Base-by-base conservation (phyloP, 2,113 vertebrate species). In the Aegotheles bennettii region DNA sequence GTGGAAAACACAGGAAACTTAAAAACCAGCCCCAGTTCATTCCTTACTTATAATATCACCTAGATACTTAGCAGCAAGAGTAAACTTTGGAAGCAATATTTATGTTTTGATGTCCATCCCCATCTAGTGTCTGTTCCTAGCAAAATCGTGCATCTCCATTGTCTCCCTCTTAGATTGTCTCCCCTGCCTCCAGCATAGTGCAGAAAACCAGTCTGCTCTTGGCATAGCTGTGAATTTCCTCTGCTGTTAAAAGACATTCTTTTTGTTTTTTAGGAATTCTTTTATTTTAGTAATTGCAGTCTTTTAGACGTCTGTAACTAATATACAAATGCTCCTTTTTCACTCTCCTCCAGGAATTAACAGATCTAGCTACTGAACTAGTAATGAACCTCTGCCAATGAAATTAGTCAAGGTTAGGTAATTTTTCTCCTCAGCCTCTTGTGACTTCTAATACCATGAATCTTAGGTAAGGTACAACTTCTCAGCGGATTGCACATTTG, bases 61-160 rank as follows among this genome's bases (percentile, higher is more conserved):
- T 56, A 67, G 17, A 74, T 61, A 67, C 33, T 54, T 63, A 8
- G 6, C 4, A 57, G 16, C 35, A n/a, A n/a, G 82, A 47, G 35
- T 54, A 36, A 4, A n/a, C 84, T 78, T 86, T 69, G 51, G 17
- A 87, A 71, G 21, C 16, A 76, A 3, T 54, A 51, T 47, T 84
- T 61, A 78, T 91, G 15, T 59, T 95, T 75, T 89, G 42, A 67
- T 10, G 6, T 85, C 56, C 63, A 60, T 56, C 87, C 8, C 95
- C 90, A 89, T 31, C 84, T 95, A 95, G 78, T 69, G 96, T 87
- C 57, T 79, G 28, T 68, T 47, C 23, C 67, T 89, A 71, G 7
- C 84, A 86, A 50, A 77, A 63, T 45, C 18, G 28, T n/a, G 12
- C 1, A 16, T 42, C 9, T 75, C 16, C 79, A 1, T 73, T 64